Conservation (phyloP, 1,140 invertebrate genomes). For the Planococcus citri region DNA sequence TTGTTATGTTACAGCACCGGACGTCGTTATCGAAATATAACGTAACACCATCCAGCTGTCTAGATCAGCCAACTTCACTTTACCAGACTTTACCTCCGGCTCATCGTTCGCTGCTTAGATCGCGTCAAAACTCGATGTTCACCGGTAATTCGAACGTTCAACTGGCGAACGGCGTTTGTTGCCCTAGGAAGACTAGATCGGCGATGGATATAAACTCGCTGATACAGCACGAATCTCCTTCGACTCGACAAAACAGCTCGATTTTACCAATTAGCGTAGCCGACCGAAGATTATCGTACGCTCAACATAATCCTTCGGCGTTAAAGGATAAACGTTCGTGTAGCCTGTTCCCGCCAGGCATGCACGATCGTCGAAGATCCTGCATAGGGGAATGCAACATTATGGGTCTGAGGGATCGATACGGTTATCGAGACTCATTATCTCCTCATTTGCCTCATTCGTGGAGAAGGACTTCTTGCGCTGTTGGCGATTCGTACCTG, state of each 20-base stretch:
- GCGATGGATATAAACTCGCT: constrained; percentile 68
- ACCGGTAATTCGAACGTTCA: constrained; percentile 52
- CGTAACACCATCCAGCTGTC: constrained; percentile 44
- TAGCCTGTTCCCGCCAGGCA: constrained; percentile 24
- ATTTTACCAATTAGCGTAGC: constrained; percentile 24
- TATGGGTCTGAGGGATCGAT: not conserved
- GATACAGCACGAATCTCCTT: constrained; percentile 41
- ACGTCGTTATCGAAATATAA: constrained; percentile 54
- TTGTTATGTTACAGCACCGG: constrained; percentile 41
- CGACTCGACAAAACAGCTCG: constrained; percentile 21
- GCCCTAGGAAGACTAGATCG: constrained; percentile 60
- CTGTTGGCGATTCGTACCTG: constrained; percentile 23
- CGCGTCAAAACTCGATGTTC: constrained; percentile 69
- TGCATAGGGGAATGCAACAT: constrained; percentile 27
- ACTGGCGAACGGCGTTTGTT: constrained; percentile 32
- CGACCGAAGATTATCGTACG: constrained; percentile 21
- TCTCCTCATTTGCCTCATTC: constrained; percentile 33
- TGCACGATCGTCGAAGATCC: constrained; percentile 23
- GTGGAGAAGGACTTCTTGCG: constrained; percentile 28
- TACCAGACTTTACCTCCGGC: constrained; percentile 33
- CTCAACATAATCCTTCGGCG: constrained; percentile 17
- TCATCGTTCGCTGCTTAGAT: constrained; percentile 29
- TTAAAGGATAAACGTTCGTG: constrained; percentile 26
- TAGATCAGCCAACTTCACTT: constrained; percentile 33
- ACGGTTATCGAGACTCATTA: constrained; percentile 25